phyloP scores from a whole-genome alignment of 30 jellyfish, hydroid and myxozoan genomes.

The Morbakka virulenta region DNA sequence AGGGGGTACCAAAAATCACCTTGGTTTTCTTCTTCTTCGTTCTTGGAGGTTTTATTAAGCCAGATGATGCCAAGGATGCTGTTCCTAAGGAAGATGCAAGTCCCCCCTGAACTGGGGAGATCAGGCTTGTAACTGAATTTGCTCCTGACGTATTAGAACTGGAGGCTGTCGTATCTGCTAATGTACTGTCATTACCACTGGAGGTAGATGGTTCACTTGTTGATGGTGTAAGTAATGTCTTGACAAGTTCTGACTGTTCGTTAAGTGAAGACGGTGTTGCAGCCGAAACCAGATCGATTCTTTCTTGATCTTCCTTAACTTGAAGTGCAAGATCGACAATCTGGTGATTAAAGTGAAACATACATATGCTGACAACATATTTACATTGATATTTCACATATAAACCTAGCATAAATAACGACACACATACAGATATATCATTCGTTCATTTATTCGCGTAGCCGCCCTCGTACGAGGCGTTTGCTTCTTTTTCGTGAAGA shows the following conservation, averaged over 20 bases:
- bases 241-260: constrained; percentile 66
- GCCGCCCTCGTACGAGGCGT: too few relatives aligned
- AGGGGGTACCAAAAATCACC: too few relatives aligned
- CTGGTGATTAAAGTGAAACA: constrained; percentile 21
- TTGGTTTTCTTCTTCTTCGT: constrained; percentile 89
- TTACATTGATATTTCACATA: too few relatives aligned
- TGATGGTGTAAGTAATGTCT: constrained; percentile 1
- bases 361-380: too few relatives aligned
- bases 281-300: constrained; percentile 43
- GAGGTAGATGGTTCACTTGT: constrained; percentile 26
- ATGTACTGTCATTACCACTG: constrained; percentile 50
- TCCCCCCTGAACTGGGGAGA: constrained; percentile 98
- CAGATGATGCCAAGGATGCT: constrained; percentile 96
- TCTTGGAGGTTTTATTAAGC: constrained; percentile 79
- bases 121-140: constrained; percentile 49
- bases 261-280: constrained; percentile 68
- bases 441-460: too few relatives aligned
- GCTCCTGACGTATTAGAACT: constrained; percentile 12
- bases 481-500: too few relatives aligned
- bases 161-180: constrained; percentile 69
- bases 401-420: too few relatives aligned
- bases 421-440: too few relatives aligned
- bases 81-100: constrained; percentile 97
- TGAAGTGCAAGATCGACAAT: constrained; percentile 93
- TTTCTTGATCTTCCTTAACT: constrained; percentile 87